Base-by-base conservation (phyloP, 37 sponge, comb jelly and placozoan species). In the Chondrilla cf. caribensis region DNA sequence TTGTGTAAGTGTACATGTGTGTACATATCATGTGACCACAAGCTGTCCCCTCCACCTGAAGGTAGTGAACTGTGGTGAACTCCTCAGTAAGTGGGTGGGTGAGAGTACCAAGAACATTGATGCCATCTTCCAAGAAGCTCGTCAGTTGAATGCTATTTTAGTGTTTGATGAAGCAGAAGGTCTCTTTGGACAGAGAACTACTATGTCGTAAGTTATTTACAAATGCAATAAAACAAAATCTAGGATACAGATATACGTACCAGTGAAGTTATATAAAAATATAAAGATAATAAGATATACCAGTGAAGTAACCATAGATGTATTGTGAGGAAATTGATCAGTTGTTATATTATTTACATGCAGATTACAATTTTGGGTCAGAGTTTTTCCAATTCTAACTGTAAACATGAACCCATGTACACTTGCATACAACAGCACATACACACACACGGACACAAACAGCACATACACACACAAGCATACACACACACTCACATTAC, bases 141-240 rank as follows among this genome's bases (percentile, higher is more conserved):
- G 88, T 15, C 71, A 80, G 44, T 47, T 78, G 54, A 90, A 94
- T 83, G 94, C 94, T 54, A 94, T 94, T 22, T 79, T 94, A 22
- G 88, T 94, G 42, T 94, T 94, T 85, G 94, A 94, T 65, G 94
- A 90, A 57, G 88, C 89, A 47, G 94, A 94, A 54, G 94, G 94
- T 22, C 80, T 94, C 47, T 94, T 93, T 68, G 94, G 94, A 31
- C 35, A 77, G 32, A 58, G 94, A 60, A 93, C 94, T 58, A 54
- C 81, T n/a, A 90, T 87, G 85, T 81, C 47, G 92, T 91, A 33
- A 72, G 42, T 64, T 38, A n/a, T n/a, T n/a, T 24, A n/a, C n/a
- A n/a, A n/a, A n/a, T n/a, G n/a, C n/a, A n/a, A n/a, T n/a, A n/a
- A n/a, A n/a, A n/a, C n/a, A n/a, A n/a, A n/a, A n/a, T n/a, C n/a